Percentiles rank a stretch among this genome's conserved stretches.
Conservation (phyloP, 2,797 vertebrate genomes). For the Bradypodion ventrale region DNA sequence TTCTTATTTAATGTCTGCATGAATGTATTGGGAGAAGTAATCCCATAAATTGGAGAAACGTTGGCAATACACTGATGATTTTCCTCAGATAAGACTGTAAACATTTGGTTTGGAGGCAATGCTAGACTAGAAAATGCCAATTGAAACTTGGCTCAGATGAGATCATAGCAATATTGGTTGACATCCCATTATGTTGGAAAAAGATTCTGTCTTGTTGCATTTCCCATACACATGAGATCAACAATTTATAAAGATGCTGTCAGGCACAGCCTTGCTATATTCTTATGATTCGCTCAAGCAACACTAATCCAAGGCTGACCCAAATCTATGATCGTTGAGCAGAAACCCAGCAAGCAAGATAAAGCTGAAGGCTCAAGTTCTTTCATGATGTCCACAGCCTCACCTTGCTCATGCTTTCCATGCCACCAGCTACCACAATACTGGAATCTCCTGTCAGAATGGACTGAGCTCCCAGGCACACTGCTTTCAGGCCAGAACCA, state of each 20-base stretch:
- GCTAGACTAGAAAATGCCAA: neutral
- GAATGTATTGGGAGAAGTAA: no score
- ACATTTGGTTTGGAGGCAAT: neutral
- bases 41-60: neutral
- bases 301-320: neutral
- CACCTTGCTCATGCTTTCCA: conserved; percentile 98
- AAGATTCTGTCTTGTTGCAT: neutral
- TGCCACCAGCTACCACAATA: conserved; percentile 94
- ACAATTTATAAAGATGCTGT: neutral
- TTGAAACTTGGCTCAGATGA: neutral
- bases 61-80: neutral
- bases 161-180: neutral
- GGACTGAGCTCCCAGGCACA: conserved; percentile 91
- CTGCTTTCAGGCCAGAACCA: conserved; percentile 92
- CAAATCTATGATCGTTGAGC: neutral
- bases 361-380: neutral
- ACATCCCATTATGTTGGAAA: no score
- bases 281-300: neutral
- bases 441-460: conserved; percentile 83
- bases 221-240: no score
- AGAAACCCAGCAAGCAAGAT: neutral
- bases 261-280: neutral
- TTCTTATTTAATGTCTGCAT: neutral
- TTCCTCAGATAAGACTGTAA: neutral
- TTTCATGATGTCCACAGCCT: conserved; percentile 20